Percentiles rank a stretch among this genome's conserved stretches.
phyloP scores from a whole-genome alignment of 2,113 vertebrate species.

The Grallaria varia region DNA sequence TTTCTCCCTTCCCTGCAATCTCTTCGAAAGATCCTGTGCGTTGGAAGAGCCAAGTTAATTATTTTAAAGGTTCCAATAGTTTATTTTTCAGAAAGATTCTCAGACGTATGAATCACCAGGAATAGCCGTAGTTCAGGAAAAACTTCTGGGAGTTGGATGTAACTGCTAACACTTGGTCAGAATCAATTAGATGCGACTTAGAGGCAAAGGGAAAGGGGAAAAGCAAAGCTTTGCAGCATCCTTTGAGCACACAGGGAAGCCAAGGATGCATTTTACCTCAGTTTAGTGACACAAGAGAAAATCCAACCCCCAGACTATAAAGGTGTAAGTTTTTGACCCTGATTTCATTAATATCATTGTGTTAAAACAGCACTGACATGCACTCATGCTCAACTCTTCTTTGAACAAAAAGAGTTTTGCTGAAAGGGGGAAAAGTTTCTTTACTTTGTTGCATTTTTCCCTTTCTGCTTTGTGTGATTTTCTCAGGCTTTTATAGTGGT shows the following conservation, averaged over 20 bases:
- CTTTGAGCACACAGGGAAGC: neutral
- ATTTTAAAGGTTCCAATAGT: slow-evolving; percentile 52
- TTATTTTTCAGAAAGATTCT: slow-evolving; percentile 62
- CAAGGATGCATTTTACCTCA: neutral
- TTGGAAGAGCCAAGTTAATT: slow-evolving; percentile 50
- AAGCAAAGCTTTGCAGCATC: neutral
- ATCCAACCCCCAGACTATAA: neutral
- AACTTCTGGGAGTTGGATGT: slow-evolving; percentile 26
- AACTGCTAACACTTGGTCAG: slow-evolving; percentile 28
- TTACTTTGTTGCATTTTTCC: neutral
- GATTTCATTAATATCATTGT: neutral
- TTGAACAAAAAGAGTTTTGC: neutral
- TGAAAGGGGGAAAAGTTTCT: neutral
- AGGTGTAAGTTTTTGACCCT: neutral
- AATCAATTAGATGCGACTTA: neutral
- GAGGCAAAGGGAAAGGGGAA: neutral
- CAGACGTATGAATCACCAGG: slow-evolving; percentile 63
- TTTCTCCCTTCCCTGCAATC: slow-evolving; percentile 26
- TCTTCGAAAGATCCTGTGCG: slow-evolving; percentile 22
- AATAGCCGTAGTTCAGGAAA: slow-evolving; percentile 25
- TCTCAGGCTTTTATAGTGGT: neutral
- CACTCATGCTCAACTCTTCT: neutral
- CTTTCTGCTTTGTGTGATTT: neutral
- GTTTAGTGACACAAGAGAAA: neutral
- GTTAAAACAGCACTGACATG: neutral